A percentile compares a stretch with the other conserved stretches of the same genome.
These are phyloP conservation scores for Linepithema humile DNA, from an alignment of 1,140 invertebrate species.

Conservation along the genomic window DNA sequence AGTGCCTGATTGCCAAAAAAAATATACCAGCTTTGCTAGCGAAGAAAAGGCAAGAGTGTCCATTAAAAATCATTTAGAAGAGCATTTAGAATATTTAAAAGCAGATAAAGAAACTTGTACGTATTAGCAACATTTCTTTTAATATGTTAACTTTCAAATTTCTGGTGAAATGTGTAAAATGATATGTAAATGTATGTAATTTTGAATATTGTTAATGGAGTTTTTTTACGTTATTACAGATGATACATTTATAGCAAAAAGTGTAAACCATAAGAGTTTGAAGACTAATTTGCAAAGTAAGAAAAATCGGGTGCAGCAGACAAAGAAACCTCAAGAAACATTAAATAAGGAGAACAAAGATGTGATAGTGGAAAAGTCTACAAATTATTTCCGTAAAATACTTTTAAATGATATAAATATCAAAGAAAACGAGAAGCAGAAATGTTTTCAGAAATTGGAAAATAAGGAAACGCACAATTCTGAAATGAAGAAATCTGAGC, in stretches of 20 bases:
- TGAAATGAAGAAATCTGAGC: constrained; percentile 43
- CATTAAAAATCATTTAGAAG: constrained; percentile 85
- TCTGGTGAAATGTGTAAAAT: too few relatives aligned
- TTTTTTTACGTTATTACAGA: constrained; percentile 70
- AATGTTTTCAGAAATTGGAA: constrained; percentile 63
- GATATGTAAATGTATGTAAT: too few relatives aligned
- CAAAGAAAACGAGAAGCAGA: constrained; percentile 75
- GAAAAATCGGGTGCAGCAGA: constrained; percentile 63
- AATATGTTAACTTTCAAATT: background rate
- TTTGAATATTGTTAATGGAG: too few relatives aligned
- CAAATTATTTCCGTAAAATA: constrained; percentile 80
- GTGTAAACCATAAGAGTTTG: constrained; percentile 73
- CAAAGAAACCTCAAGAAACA: constrained; percentile 77
- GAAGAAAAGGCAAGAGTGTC: constrained; percentile 85
- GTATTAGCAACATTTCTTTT: constrained; percentile 52
- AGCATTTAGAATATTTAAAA: constrained; percentile 83
- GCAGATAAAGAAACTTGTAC: constrained; percentile 77
- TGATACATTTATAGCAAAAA: constrained; percentile 73
- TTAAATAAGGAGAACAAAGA: constrained; percentile 83
- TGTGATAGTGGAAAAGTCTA: constrained; percentile 76
- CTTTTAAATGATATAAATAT: constrained; percentile 76
- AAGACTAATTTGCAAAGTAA: constrained; percentile 75
- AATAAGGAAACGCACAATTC: constrained; percentile 62
- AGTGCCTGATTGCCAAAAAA: constrained; percentile 82
- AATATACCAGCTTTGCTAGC: constrained; percentile 86